Conservation (phyloP, 2,113 vertebrate species). For the Paradisaea rubra region DNA sequence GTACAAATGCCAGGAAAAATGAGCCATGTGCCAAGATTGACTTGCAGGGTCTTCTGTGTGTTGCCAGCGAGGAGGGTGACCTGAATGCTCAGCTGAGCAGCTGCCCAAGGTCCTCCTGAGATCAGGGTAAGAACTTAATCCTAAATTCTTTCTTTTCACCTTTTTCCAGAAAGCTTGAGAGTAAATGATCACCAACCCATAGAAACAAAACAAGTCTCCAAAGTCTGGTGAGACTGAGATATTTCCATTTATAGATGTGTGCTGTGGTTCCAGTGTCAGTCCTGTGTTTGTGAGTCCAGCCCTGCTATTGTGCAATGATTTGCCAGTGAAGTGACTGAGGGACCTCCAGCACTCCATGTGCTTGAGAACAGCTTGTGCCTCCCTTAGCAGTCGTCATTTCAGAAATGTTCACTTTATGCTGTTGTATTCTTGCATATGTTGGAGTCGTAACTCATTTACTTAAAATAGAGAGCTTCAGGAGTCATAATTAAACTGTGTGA, state of each 20-base stretch:
- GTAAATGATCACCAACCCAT: not conserved
- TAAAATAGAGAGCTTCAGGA: conserved; percentile 27
- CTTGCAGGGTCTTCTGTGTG: not conserved
- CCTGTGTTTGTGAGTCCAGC: not conserved
- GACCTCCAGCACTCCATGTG: not conserved
- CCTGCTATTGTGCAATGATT: not conserved
- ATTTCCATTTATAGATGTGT: not conserved
- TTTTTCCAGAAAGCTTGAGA: not conserved
- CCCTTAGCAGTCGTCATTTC: not conserved
- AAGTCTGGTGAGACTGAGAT: not conserved
- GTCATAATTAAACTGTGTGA: not conserved
- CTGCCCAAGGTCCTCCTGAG: not conserved
- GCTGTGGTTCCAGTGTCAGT: not conserved
- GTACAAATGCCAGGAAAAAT: not conserved
- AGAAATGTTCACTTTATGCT: not conserved
- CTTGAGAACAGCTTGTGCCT: not conserved
- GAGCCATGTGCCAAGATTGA: not conserved
- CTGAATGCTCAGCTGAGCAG: not conserved
- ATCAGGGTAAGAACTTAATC: not conserved
- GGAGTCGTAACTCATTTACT: not conserved
- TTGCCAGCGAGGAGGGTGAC: not conserved
- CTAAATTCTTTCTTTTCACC: not conserved
- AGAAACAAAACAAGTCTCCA: not conserved
- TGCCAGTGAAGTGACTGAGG: not conserved
- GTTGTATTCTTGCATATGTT: conserved; percentile 1